Evolutionary conservation across 2,888 invertebrate species (phyloP), one percentile per base, ranked within the genome.

Genomic region (Cantharis nigra): DNA sequence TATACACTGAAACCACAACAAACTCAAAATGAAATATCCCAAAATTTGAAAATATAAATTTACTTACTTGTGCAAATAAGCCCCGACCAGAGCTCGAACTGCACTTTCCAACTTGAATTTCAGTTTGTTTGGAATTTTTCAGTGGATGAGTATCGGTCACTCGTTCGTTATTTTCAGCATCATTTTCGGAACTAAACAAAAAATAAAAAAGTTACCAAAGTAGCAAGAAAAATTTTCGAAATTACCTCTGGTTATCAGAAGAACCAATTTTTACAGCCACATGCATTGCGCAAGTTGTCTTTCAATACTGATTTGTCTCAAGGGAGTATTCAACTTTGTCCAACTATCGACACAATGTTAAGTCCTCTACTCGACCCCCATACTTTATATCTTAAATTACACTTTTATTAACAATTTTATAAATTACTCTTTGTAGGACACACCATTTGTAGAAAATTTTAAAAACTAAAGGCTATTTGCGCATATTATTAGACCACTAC

Each of bases 1-100:
- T 76, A 94, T 87, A 83, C 92, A 92, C 95, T 95, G 88, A n/a
- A 67, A 18, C 18, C 0, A 64, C 3, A 9, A 18, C 5, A 64
- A 18, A 18, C 18, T 64, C 11, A 64, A 11, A 16, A 20, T 20
- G 2, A 20, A 20, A 20, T 3, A 64, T 14, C 64, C 3, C 3
- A 10, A 16, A 5, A 13, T 20, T 64, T n/a, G 10, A 67, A 67
- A 67, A 23, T 65, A 9, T 26, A 67, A 67, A 33, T n/a, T 33
- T 67, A 76, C 79, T 81, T 79, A 82, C 82, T 78, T 83, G 83
- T 65, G 83, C 82, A 26, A 81, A 79, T 63, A 83, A 79, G 74
- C 83, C 79, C 72, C 77, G 74, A 18, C 65, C 62, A 20, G 18
- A 16, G 7, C 62, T 75, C 64, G 23, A 64, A 63, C 75, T 79